Conservation (phyloP, 2,888 invertebrate species). For the Drosophila algonquin region DNA sequence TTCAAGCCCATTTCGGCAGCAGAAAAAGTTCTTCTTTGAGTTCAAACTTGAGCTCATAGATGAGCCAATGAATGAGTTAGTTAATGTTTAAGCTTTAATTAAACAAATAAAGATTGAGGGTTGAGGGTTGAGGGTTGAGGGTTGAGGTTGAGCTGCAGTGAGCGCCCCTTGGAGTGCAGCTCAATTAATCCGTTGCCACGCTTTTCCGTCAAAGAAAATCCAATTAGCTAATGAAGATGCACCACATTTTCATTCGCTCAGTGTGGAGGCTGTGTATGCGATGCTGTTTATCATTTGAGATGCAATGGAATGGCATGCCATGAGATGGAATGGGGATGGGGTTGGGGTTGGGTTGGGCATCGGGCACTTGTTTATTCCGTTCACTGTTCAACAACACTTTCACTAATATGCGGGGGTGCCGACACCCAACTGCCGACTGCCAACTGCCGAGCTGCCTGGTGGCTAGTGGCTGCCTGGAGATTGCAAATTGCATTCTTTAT, state of each 20-base stretch:
- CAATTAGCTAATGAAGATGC: neutral
- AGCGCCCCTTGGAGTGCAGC: neutral
- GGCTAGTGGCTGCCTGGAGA: conserved; percentile 50
- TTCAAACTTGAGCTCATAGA: neutral
- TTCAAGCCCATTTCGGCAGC: too few relatives aligned
- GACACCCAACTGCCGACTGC: conserved; percentile 16
- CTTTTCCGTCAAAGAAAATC: neutral
- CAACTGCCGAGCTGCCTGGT: conserved; percentile 32
- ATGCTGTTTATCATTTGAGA: neutral
- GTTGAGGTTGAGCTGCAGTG: too few relatives aligned
- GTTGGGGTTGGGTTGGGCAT: conserved; percentile 1
- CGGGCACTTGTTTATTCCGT: conserved; percentile 61
- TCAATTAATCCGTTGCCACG: neutral
- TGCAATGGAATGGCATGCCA: conserved; percentile 9
- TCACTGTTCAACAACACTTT: conserved; percentile 59
- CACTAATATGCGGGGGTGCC: conserved; percentile 56
- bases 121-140: too few relatives aligned
- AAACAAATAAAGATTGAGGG: neutral
- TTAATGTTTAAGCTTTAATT: neutral
- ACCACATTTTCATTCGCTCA: neutral
- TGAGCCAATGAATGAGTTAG: too few relatives aligned
- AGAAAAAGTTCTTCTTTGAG: neutral
- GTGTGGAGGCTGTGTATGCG: conserved; percentile 2
- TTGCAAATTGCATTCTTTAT: conserved; percentile 66
- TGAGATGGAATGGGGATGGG: neutral